A percentile compares a stretch with the other conserved stretches of the same genome.
Evolutionary conservation across 2,797 vertebrate species (phyloP).

Genomic region (Chromis chromis): DNA sequence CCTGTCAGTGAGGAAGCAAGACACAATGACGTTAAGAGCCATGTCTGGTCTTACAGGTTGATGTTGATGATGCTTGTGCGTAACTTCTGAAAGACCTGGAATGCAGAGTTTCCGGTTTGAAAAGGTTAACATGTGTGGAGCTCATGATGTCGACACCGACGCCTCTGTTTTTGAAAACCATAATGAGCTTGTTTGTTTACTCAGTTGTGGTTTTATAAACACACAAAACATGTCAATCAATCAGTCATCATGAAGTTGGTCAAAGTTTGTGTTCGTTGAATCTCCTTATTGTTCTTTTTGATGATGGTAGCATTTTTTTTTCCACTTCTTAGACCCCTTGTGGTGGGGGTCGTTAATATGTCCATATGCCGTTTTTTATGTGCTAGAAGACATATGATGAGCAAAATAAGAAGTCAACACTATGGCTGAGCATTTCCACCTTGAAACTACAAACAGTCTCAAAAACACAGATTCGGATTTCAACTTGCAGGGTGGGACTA

Average conservation of each 20-base stretch:
- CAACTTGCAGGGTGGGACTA: no score
- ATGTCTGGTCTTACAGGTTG: constrained; percentile 47
- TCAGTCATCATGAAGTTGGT: background rate
- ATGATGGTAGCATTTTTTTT: no score
- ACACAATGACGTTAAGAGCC: constrained; percentile 40
- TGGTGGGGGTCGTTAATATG: no score
- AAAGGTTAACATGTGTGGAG: constrained; percentile 17
- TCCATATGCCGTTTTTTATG: no score
- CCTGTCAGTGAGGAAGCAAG: constrained; percentile 15
- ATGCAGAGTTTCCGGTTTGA: constrained; percentile 74
- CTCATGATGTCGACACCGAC: constrained; percentile 15
- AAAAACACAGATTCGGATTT: no score
- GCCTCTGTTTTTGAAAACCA: background rate
- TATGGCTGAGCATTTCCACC: no score
- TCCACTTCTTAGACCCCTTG: no score
- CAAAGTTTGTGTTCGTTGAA: background rate
- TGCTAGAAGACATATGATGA: no score
- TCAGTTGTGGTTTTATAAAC: background rate
- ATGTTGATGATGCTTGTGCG: constrained; percentile 11
- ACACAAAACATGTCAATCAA: background rate
- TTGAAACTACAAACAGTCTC: no score
- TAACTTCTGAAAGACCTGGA: constrained; percentile 48
- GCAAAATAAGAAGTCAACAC: no score
- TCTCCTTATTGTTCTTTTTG: no score
- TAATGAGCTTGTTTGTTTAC: background rate